These are phyloP conservation scores for Leucophora obtusa DNA, from an alignment of 2,888 invertebrate genomes.

Conservation along the genomic window DNA sequence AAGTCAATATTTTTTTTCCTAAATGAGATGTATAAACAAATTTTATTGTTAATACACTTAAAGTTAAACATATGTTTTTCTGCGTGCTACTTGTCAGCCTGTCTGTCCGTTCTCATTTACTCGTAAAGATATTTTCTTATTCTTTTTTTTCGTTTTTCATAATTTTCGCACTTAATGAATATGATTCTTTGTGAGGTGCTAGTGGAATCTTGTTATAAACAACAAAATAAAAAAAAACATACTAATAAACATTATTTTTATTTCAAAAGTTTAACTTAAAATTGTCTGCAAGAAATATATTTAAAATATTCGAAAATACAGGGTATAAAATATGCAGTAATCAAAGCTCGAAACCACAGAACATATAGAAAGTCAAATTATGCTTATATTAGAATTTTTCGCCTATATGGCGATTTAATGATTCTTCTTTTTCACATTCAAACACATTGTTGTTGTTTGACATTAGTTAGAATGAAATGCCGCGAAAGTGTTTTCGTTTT, in stretches of 20 bases:
- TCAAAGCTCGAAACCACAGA: too few relatives aligned
- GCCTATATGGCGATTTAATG: too few relatives aligned
- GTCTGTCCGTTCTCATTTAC: conserved; percentile 8
- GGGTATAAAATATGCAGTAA: too few relatives aligned
- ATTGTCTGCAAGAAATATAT: background rate
- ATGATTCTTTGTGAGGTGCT: conserved; percentile 35
- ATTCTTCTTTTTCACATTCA: too few relatives aligned
- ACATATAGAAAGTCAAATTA: too few relatives aligned
- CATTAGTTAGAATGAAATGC: too few relatives aligned
- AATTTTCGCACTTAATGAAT: conserved; percentile 39
- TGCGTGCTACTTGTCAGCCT: conserved; percentile 6
- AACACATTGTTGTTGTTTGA: too few relatives aligned
- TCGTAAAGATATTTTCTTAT: background rate
- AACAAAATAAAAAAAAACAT: conserved; percentile 5
- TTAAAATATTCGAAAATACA: background rate
- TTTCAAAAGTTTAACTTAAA: conserved; percentile 6
- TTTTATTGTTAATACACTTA: conserved; percentile 31
- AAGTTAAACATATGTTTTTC: conserved; percentile 38
- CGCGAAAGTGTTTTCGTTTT: too few relatives aligned
- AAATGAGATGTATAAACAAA: conserved; percentile 42
- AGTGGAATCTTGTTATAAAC: conserved; percentile 22
- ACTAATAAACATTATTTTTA: background rate
- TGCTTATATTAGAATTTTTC: too few relatives aligned
- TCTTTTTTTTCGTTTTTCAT: conserved; percentile 6
- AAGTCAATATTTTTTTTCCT: conserved; percentile 17